Percentiles rank a stretch among this genome's conserved stretches.
phyloP scores from a whole-genome alignment of 2,888 invertebrate species.

The Phasia obesa region DNA sequence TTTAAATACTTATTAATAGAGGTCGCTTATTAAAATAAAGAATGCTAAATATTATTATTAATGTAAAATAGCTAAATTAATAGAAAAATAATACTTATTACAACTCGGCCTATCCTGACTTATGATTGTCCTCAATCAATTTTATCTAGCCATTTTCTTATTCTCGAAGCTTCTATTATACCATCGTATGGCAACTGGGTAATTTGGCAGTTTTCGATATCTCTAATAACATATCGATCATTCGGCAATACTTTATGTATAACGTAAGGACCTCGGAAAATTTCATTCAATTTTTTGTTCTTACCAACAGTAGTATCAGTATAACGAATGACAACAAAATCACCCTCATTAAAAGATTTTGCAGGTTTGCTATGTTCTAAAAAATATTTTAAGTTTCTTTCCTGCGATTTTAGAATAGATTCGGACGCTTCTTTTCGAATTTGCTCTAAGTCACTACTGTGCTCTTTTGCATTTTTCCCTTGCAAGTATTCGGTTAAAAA shows the following conservation, averaged over 20 bases:
- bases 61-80: too few species aligned
- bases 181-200: constrained; percentile 11
- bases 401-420: constrained; percentile 39
- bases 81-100: too few species aligned
- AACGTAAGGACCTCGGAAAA: constrained; percentile 40
- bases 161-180: neutral
- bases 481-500: too few species aligned
- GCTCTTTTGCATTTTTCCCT: neutral
- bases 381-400: constrained; percentile 48
- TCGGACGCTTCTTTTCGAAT: constrained; percentile 23
- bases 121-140: constrained; percentile 1
- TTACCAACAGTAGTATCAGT: constrained; percentile 69
- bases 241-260: constrained; percentile 18
- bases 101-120: constrained; percentile 10
- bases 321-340: constrained; percentile 62
- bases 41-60: too few species aligned
- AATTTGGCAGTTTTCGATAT: constrained; percentile 37
- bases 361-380: constrained; percentile 70
- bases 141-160: constrained; percentile 1
- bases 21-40: too few species aligned
- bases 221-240: constrained; percentile 34
- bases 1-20: too few species aligned
- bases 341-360: constrained; percentile 55
- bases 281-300: constrained; percentile 63
- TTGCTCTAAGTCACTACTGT: constrained; percentile 26